phyloP scores from a whole-genome alignment of 2,888 invertebrate species.

The Sinopyrophorus schimmeli region DNA sequence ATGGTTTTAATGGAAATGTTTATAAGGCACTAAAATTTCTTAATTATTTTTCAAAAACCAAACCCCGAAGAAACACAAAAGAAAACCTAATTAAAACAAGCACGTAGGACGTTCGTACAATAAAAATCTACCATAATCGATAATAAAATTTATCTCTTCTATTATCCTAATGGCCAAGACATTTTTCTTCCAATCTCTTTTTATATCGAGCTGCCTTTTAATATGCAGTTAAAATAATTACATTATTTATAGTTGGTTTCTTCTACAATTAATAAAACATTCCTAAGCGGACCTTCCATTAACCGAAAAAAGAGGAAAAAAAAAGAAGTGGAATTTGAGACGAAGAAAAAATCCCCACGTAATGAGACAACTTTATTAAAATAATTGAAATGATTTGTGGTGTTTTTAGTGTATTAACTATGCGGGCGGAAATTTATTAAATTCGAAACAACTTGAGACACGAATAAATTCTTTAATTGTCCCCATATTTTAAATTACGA shows the following conservation, averaged over 20 bases:
- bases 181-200: conserved; percentile 6
- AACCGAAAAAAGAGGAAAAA: too few relatives aligned
- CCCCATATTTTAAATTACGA: conserved; percentile 22
- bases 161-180: conserved; percentile 16
- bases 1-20: too few relatives aligned
- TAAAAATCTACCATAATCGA: conserved; percentile 7
- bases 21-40: too few relatives aligned
- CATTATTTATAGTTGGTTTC: conserved; percentile 17
- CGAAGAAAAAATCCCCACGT: conserved; percentile 7
- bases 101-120: conserved; percentile 13
- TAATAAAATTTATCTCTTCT: conserved; percentile 16
- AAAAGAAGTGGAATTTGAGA: too few relatives aligned
- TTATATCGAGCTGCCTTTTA: conserved; percentile 13
- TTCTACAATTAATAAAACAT: conserved; percentile 16
- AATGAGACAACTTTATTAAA: conserved; percentile 27
- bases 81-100: too few relatives aligned
- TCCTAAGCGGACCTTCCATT: too few relatives aligned
- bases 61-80: too few relatives aligned
- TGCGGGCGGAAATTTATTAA: conserved; percentile 23
- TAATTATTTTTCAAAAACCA: too few relatives aligned
- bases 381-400: conserved; percentile 30
- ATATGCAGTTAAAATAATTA: conserved; percentile 17
- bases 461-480: conserved; percentile 25
- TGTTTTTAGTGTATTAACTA: conserved; percentile 24
- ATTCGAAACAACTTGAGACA: conserved; percentile 14